Evolutionary conservation across 2,888 invertebrate species (phyloP).

Genomic region (Linhomoeus sp.): DNA sequence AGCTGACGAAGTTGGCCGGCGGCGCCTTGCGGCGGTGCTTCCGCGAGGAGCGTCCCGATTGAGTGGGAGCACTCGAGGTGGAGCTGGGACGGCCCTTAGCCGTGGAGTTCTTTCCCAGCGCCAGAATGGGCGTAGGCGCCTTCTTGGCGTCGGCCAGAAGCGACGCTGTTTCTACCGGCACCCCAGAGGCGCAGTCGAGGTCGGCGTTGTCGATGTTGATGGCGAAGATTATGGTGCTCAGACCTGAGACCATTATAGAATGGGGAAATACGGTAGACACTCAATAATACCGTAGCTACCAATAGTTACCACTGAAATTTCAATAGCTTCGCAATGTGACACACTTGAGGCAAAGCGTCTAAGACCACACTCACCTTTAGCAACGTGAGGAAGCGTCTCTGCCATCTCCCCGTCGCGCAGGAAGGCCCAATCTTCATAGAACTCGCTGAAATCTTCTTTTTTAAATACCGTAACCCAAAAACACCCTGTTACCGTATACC

Average conservation of each 20-base stretch:
- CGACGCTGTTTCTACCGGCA: background rate
- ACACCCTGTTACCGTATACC: background rate
- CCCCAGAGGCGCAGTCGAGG: constrained; percentile 29
- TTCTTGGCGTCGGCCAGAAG: constrained; percentile 1
- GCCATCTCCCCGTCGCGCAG: constrained; percentile 56
- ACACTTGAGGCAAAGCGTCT: too few species aligned
- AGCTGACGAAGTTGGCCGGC: background rate
- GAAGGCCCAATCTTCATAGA: constrained; percentile 69
- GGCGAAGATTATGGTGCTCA: constrained; percentile 74
- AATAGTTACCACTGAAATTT: too few species aligned
- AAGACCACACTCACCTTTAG: constrained; percentile 56
- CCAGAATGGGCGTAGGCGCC: constrained; percentile 2
- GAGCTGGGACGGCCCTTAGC: too few species aligned
- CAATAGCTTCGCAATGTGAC: too few species aligned
- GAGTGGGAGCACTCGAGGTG: too few species aligned
- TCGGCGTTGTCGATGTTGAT: constrained; percentile 64
- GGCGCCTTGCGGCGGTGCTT: background rate
- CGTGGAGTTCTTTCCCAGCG: background rate
- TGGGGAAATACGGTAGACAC: too few species aligned
- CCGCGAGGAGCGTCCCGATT: too few species aligned
- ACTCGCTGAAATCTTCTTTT: constrained; percentile 33
- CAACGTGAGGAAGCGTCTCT: constrained; percentile 58
- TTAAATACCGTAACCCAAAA: background rate
- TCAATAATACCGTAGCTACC: too few species aligned
- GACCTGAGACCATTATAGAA: constrained; percentile 41